Evolutionary conservation across 1,140 invertebrate genomes (phyloP), one percentile per base, ranked within the genome.

Genomic region (Hyles vespertilio): DNA sequence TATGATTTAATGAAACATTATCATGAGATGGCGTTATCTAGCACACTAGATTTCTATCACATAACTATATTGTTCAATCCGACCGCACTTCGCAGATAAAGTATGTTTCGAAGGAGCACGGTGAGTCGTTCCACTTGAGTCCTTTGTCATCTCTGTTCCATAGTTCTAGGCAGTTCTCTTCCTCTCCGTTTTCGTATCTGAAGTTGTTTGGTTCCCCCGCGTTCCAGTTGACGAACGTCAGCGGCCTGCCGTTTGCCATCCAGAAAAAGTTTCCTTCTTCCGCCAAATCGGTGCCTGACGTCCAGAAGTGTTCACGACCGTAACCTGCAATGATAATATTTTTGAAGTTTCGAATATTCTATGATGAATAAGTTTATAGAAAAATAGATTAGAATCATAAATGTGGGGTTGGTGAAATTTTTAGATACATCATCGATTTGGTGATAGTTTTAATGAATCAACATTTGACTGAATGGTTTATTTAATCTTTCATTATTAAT

Each of bases 81-180:
- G 85, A 77, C 69, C 94, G 92, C 63, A 96, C 94, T 92, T 97
- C 96, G 84, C 96, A 97, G 22, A 97, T 94, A 81, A 97, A 97
- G 86, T 92, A 97, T 1, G 96, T 97, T 90, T 97, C 96, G 76
- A 97, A 97, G 58, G 95, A 96, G 82, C 96, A 97, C 0, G 96
- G 96, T 1, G 96, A 96, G 82, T 97, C 96, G 85, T 97, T 97
- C 96, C 96, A 97, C 80, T 96, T 96, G 5, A 97, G 86, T 0
- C 96, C 96, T 87, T 97, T 97, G 51, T 95, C 96, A 73, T 97
- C 96, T 63, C 96, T 91, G 89, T 97, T 96, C 96, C 96, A 97
- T 6, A 97, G 85, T 86, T 97, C 96, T 66, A 97, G 75, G 73
- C 96, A 97, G 80, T 97, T 96, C 80, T 97, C 96, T 77, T 97